Evolutionary conservation across 2,797 vertebrate species (phyloP), one percentile per base, ranked within the genome.

Genomic region (Xerus rutilus): DNA sequence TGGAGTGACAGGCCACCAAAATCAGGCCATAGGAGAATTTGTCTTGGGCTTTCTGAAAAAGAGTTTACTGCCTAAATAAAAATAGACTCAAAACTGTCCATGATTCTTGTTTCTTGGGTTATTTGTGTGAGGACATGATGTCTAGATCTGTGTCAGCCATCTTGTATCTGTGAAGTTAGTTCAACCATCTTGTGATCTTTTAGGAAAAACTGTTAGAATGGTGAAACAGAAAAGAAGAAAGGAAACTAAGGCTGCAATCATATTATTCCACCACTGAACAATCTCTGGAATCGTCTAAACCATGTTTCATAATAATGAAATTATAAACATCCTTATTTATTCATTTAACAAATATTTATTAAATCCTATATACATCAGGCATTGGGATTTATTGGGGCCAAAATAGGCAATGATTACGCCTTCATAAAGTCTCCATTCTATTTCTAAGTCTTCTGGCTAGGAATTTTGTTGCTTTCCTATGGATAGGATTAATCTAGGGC

Each of bases 281-380:
- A 76, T 86, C 59, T 67, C 59, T 74, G 28, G 30, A 81, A 45
- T 62, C 8, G 70, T 23, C 12, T 52, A n/a, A 94, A 81, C 3
- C 32, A 70, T 14, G 35, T 82, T 86, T 90, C 9, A 49, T 93
- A 30, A 23, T 49, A 89, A 64, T 12, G 59, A 35, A 73, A 85
- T 43, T 74, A 43, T 67, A 83, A 43, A 3, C 14, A 23, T 79
- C 86, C 70, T 13, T 52, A 17, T 67, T 85, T 4, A 65, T 23
- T 94, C 15, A 49, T 69, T 88, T 92, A 89, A 74, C 5, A 84
- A 8, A 72, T 47, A 78, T 79, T 74, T 79, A 89, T 45, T 89
- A 76, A 74, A 28, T 78, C 15, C 54, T 79, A 1, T 73, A 12
- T 62, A 32, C 65, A 76, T 52, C 35, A 62, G 67, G 28, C 47